Conservation (phyloP, 2,113 vertebrate species). For the Cephalopholis sonnerati region DNA sequence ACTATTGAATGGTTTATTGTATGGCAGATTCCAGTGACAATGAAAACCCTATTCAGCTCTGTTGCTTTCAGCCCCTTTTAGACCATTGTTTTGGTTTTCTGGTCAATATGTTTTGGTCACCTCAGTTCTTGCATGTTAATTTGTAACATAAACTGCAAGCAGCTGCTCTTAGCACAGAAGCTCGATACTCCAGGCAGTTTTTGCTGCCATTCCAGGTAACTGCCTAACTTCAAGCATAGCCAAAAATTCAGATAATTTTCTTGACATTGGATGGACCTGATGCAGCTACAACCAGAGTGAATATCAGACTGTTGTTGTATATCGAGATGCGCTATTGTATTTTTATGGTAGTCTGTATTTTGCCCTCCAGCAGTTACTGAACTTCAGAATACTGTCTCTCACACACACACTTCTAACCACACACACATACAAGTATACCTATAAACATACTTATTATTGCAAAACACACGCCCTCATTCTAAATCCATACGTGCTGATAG, state of each 20-base stretch:
- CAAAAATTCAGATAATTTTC: background rate
- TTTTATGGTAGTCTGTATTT: constrained; percentile 10
- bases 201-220: background rate
- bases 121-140: background rate
- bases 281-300: background rate
- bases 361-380: constrained; percentile 22
- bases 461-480: constrained; percentile 39
- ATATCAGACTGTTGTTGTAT: background rate
- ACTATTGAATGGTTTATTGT: background rate
- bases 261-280: too few species aligned
- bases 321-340: background rate
- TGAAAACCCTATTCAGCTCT: background rate
- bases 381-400: constrained; percentile 26
- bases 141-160: background rate
- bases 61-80: background rate
- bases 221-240: background rate
- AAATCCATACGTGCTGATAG: constrained; percentile 57
- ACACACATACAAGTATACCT: constrained; percentile 19
- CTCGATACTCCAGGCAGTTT: background rate
- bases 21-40: background rate
- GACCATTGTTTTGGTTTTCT: background rate
- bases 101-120: background rate
- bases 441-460: constrained; percentile 47
- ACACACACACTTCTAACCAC: background rate
- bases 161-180: background rate